These are phyloP conservation scores for Crypturellus undulatus DNA, from an alignment of 2,113 vertebrate species.

Conservation along the genomic window DNA sequence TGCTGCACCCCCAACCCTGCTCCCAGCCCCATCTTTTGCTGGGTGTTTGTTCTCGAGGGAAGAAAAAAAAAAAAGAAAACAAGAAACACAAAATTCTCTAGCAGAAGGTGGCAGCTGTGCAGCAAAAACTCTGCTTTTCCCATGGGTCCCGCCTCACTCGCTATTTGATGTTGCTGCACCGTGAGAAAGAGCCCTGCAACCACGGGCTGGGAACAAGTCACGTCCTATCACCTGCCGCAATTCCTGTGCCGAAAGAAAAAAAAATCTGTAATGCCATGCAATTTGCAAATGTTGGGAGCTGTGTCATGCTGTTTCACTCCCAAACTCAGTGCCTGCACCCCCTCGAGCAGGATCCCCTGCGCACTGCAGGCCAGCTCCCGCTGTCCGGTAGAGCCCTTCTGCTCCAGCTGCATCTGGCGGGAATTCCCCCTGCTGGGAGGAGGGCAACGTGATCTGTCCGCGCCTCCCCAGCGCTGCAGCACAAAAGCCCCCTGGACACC, in stretches of 20 bases:
- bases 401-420: neutral
- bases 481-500: neutral
- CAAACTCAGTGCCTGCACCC: neutral
- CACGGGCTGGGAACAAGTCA: neutral
- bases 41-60: rapidly evolving
- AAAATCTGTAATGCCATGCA: neutral
- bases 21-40: neutral
- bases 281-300: neutral
- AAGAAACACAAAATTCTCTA: too few species aligned
- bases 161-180: neutral
- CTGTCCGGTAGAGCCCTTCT: neutral
- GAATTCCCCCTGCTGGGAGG: neutral
- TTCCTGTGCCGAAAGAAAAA: neutral
- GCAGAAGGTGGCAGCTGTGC: rapidly evolving
- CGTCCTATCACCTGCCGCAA: neutral
- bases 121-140: neutral
- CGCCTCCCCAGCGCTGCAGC: rapidly evolving
- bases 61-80: too few species aligned
- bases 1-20: rapidly evolving
- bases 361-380: neutral
- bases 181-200: neutral
- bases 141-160: rapidly evolving
- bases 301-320: neutral
- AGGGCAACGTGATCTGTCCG: neutral
- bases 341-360: neutral